Evolutionary conservation across 2,888 invertebrate genomes (phyloP), one percentile per base, ranked within the genome.

Genomic region (Bellardia pandia): DNA sequence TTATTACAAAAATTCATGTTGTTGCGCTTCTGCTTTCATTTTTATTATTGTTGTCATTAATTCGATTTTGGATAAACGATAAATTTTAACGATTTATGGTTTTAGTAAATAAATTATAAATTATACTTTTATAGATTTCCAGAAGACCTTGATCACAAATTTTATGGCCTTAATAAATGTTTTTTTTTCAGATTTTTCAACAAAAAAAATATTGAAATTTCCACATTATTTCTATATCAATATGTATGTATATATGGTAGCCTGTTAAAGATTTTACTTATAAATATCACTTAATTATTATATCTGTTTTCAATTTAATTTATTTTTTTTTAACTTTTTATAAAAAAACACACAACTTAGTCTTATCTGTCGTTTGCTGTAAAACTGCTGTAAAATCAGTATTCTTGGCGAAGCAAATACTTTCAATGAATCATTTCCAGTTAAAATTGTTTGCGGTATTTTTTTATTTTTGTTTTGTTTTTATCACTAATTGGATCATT

Each of bases 61-160:
- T 62, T 16, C 40, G 42, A 45, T 75, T 75, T 48, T 68, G 13
- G 51, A 75, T 60, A 68, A 23, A 40, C 16, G 60, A 75, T 75
- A 56, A 68, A 68, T 60, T 71, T 69, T 69, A 74, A 51, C 60
- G 51, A 69, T 82, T 82, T 82, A 82, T 69, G 69, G 58, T 60
- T 76, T 62, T 45, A 40, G 30, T 68, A 53, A 69, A 53, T 60
- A 76, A 69, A 76, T 14, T 69, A 53, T 16, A 51, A 69, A 51
- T 56, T 3, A 3, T 64, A 16, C 13, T 14, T 75, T 68, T 60
- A 51, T 75, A 30, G 33, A 23, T 16, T 68, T 16, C n/a, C 33
- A 5, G 1, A 56, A 58, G 48, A 51, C 58, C 81, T 75, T 82
- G 68, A 75, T 51, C 48, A 69, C 33, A 53, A 53, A 68, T 37